Evolutionary conservation across 2,888 invertebrate genomes (phyloP).

Genomic region (Rapana venosa): DNA sequence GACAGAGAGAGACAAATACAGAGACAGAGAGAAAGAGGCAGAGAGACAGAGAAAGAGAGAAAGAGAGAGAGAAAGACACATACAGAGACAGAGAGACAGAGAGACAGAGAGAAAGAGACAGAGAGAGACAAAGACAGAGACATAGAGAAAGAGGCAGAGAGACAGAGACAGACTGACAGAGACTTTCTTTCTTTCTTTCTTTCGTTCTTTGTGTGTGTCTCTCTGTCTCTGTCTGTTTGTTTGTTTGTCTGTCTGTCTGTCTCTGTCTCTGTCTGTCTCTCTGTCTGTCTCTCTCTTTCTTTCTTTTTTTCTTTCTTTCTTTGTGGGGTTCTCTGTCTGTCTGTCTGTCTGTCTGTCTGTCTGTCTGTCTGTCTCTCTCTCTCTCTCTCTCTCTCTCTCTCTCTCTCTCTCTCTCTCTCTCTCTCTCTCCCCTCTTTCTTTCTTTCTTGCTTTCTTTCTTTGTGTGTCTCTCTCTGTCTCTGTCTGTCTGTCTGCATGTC

Average conservation of each 20-base stretch:
- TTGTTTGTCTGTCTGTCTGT: neutral
- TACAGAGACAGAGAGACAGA: slow-evolving; percentile 4
- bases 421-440: neutral
- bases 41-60: slow-evolving; percentile 32
- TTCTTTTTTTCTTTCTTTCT: neutral
- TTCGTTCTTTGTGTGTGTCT: neutral
- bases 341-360: slow-evolving; percentile 2
- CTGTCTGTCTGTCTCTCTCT: slow-evolving; percentile 20
- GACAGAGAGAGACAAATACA: neutral
- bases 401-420: slow-evolving; percentile 22
- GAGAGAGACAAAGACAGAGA: too few species aligned
- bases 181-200: neutral
- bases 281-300: neutral
- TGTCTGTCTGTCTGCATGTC: neutral
- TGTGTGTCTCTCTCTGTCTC: neutral
- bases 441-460: neutral
- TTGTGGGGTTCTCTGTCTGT: neutral
- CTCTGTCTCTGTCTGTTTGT: neutral
- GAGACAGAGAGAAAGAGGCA: slow-evolving; percentile 34
- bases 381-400: slow-evolving; percentile 16
- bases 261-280: neutral
- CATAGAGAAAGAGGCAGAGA: too few species aligned
- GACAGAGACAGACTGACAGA: too few species aligned
- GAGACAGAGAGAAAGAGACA: neutral
- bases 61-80: slow-evolving; percentile 11